A percentile compares a stretch with the other conserved stretches of the same genome.
phyloP scores from a whole-genome alignment of 1,140 invertebrate species.

The Drosophila grimshawi region DNA sequence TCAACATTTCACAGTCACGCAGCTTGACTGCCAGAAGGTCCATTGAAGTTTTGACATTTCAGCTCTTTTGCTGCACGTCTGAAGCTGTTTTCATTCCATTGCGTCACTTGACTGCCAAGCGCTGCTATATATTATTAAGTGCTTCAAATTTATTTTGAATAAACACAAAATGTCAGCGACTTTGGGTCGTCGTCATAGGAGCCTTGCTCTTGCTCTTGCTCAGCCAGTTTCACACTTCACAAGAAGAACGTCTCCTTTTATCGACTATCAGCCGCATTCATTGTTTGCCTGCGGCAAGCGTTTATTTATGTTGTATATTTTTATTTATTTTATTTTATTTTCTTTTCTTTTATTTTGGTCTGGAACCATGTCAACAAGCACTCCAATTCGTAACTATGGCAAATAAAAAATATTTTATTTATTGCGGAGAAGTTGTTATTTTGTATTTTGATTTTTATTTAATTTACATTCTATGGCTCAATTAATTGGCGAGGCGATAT shows the following conservation, averaged over 20 bases:
- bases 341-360: neutral
- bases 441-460: constrained; percentile 45
- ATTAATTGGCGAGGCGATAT: constrained; percentile 64
- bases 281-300: constrained; percentile 58
- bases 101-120: constrained; percentile 10
- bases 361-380: constrained; percentile 21
- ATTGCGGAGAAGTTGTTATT: neutral
- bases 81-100: constrained; percentile 19
- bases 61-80: constrained; percentile 16
- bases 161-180: constrained; percentile 34
- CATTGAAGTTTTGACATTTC: constrained; percentile 5
- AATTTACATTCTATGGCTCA: constrained; percentile 61
- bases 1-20: constrained; percentile 4
- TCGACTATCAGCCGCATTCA: constrained; percentile 20
- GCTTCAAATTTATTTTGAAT: constrained; percentile 50
- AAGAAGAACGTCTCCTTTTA: neutral
- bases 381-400: constrained; percentile 11
- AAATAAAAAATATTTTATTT: constrained; percentile 28
- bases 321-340: constrained; percentile 17
- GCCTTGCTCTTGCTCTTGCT: constrained; percentile 8
- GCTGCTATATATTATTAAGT: constrained; percentile 47
- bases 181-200: constrained; percentile 27
- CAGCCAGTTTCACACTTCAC: constrained; percentile 12
- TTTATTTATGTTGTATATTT: constrained; percentile 55
- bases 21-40: neutral